These are phyloP conservation scores for Drosophila simulans DNA, from an alignment of 1,140 invertebrate genomes.

Conservation along the genomic window DNA sequence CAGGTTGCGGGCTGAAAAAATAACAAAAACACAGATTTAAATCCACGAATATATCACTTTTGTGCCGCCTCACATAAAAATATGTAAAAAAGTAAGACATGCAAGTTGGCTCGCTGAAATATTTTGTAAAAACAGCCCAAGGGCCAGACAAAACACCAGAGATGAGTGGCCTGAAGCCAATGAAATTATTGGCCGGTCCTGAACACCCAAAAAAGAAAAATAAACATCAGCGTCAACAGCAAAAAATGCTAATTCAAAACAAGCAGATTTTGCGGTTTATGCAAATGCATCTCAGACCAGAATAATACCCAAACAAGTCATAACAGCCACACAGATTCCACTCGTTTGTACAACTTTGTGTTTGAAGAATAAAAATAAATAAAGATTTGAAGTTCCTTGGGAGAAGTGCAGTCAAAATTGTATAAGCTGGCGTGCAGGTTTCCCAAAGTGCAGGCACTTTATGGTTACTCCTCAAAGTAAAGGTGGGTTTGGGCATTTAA, in stretches of 20 bases:
- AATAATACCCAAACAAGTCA: conserved; percentile 55
- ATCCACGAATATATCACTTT: conserved; percentile 49
- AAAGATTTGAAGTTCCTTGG: conserved; percentile 56
- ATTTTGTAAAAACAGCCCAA: conserved; percentile 42
- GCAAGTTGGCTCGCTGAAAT: conserved; percentile 26
- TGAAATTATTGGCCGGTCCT: conserved; percentile 63
- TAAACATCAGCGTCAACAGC: conserved; percentile 38
- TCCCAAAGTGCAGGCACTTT: too few relatives aligned
- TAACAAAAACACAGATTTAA: conserved; percentile 22
- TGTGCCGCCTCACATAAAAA: conserved; percentile 33
- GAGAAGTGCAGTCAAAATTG: not conserved
- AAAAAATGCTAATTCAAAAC: conserved; percentile 78
- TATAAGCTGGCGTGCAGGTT: not conserved
- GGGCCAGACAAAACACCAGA: conserved; percentile 32
- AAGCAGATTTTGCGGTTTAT: conserved; percentile 82
- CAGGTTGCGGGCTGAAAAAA: conserved; percentile 17
- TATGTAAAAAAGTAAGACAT: conserved; percentile 22
- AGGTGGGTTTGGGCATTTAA: conserved; percentile 7
- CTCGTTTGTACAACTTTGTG: conserved; percentile 26
- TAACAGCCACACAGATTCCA: conserved; percentile 45
- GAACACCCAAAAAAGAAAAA: conserved; percentile 18
- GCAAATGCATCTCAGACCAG: conserved; percentile 59
- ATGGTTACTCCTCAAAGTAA: not conserved
- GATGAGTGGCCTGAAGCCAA: conserved; percentile 19
- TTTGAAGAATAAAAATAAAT: conserved; percentile 61